These are phyloP conservation scores for Epirrita christyi DNA, from an alignment of 2,888 invertebrate species.

Conservation along the genomic window DNA sequence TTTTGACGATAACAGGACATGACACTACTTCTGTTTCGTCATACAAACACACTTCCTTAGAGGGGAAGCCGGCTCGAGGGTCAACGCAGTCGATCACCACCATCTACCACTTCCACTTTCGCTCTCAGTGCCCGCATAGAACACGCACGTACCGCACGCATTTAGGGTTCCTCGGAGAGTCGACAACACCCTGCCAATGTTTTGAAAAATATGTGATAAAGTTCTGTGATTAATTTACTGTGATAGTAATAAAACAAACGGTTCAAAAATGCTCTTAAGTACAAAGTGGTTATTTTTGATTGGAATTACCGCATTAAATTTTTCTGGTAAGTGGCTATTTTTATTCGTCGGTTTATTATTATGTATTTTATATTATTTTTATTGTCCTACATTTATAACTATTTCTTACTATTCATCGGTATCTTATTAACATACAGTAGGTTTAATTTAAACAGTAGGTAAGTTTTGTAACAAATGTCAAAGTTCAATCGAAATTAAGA, in stretches of 20 bases:
- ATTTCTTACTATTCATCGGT: too few relatives aligned
- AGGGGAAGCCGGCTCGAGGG: slow-evolving; percentile 56
- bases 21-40: too few relatives aligned
- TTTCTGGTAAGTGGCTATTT: slow-evolving; percentile 72
- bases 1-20: too few relatives aligned
- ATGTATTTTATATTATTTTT: too few relatives aligned
- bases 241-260: slow-evolving; percentile 22
- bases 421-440: too few relatives aligned
- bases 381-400: too few relatives aligned
- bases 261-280: slow-evolving; percentile 61
- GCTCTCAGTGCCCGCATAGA: slow-evolving; percentile 65
- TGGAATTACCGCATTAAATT: slow-evolving; percentile 68
- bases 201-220: slow-evolving; percentile 23
- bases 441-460: too few relatives aligned
- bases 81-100: slow-evolving; percentile 45
- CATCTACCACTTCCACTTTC: slow-evolving; percentile 65
- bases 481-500: too few relatives aligned
- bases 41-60: slow-evolving; percentile 24
- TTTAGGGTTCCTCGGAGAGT: slow-evolving; percentile 20
- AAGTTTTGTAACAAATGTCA: too few relatives aligned
- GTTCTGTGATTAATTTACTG: slow-evolving; percentile 25
- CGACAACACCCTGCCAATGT: slow-evolving; percentile 1
- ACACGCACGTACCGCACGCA: slow-evolving; percentile 61
- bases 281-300: slow-evolving; percentile 71
- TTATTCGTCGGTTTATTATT: too few relatives aligned